A percentile compares a stretch with the other conserved stretches of the same genome.
Evolutionary conservation across 2,113 vertebrate genomes (phyloP).

Genomic region (Puntigrus tetrazona): DNA sequence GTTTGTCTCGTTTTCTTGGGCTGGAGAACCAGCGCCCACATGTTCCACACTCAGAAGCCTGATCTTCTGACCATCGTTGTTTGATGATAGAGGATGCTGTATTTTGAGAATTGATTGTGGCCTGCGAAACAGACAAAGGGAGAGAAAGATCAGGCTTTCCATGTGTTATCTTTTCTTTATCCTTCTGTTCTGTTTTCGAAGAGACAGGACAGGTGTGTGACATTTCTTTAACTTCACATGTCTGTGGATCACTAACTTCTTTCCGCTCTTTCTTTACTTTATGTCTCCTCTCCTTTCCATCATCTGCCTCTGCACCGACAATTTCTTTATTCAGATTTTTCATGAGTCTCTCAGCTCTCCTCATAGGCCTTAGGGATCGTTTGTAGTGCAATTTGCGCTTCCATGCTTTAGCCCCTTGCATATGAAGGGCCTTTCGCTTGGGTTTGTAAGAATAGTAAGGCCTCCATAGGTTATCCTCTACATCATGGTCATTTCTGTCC

Average conservation of each 20-base stretch:
- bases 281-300: constrained; percentile 54
- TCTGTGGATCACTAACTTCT: constrained; percentile 52
- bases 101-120: constrained; percentile 64
- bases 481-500: constrained; percentile 79
- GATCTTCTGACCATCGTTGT: constrained; percentile 71
- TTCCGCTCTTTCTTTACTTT: constrained; percentile 61
- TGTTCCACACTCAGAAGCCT: constrained; percentile 79
- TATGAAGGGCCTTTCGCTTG: constrained; percentile 79
- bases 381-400: constrained; percentile 78
- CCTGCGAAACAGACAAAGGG: constrained; percentile 47
- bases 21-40: constrained; percentile 85
- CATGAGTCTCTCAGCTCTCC: constrained; percentile 75
- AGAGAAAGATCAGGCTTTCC: constrained; percentile 49
- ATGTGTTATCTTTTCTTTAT: constrained; percentile 53
- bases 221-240: constrained; percentile 32
- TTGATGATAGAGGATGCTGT: constrained; percentile 62
- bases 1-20: constrained; percentile 82
- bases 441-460: constrained; percentile 92
- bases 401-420: constrained; percentile 80
- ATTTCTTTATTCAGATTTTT: constrained; percentile 63
- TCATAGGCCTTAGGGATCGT: constrained; percentile 75
- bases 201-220: constrained; percentile 14
- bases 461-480: constrained; percentile 86
- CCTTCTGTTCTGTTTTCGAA: constrained; percentile 41
- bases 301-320: constrained; percentile 62